Conservation (phyloP, 2,113 vertebrate genomes). For the Cricetomys ansorgei region DNA sequence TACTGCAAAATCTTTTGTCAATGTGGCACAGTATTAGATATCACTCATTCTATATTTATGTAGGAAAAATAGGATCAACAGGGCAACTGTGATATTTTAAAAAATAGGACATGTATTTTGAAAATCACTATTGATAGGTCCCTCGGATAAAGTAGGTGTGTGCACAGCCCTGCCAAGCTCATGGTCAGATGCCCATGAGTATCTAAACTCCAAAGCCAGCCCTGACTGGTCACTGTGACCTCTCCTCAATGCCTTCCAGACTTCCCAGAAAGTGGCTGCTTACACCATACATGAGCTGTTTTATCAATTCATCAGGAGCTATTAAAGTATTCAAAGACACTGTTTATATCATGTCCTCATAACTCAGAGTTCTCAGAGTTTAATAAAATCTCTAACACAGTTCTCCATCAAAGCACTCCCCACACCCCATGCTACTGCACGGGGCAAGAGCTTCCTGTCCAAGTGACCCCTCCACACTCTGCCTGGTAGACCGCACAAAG, state of each 20-base stretch:
- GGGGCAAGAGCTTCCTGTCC: background rate
- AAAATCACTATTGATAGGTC: background rate
- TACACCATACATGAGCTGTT: background rate
- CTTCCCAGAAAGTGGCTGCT: background rate
- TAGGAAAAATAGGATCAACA: background rate
- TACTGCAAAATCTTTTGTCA: background rate
- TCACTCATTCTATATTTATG: background rate
- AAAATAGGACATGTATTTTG: background rate
- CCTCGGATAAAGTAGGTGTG: too few species aligned
- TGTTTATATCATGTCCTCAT: conserved; percentile 28
- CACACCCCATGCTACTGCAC: background rate
- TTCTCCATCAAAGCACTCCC: background rate
- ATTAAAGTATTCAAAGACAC: background rate
- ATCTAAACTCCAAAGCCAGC: background rate
- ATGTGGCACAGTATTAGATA: background rate
- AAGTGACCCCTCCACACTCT: background rate
- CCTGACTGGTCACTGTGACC: background rate
- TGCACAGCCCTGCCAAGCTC: background rate
- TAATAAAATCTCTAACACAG: background rate
- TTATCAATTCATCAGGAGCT: background rate
- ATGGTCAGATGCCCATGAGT: background rate
- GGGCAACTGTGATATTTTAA: background rate
- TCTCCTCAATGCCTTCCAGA: background rate
- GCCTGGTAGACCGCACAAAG: conserved; percentile 27
- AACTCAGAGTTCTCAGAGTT: background rate